Conservation (phyloP, 2,113 vertebrate species). For the Scomber japonicus region DNA sequence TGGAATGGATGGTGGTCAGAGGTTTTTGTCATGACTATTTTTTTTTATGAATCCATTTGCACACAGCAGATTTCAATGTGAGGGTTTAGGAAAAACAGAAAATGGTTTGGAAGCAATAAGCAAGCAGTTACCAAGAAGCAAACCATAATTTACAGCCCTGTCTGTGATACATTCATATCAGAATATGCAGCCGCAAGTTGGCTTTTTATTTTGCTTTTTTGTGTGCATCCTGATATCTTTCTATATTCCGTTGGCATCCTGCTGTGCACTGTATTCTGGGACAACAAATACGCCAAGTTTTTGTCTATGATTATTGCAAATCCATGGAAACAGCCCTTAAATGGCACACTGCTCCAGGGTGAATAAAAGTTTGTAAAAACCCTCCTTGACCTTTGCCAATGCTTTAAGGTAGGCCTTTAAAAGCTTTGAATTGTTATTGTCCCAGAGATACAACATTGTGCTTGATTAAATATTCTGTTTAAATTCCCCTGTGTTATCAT, state of each 20-base stretch:
- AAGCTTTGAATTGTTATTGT: slow-evolving; percentile 71
- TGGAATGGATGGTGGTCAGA: neutral
- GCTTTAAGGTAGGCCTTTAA: slow-evolving; percentile 64
- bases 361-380: slow-evolving; percentile 64
- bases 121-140: neutral
- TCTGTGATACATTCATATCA: slow-evolving; percentile 54
- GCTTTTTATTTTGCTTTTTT: slow-evolving; percentile 57
- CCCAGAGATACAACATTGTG: slow-evolving; percentile 69
- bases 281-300: slow-evolving; percentile 50
- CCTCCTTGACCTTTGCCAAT: slow-evolving; percentile 73
- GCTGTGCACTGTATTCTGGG: slow-evolving; percentile 47
- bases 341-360: slow-evolving; percentile 47
- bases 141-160: slow-evolving; percentile 29
- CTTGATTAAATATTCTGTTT: slow-evolving; percentile 81
- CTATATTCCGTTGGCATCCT: slow-evolving; percentile 52
- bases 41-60: slow-evolving; percentile 20
- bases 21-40: neutral
- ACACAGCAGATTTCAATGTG: slow-evolving; percentile 5
- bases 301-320: slow-evolving; percentile 59
- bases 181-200: slow-evolving; percentile 55
- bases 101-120: slow-evolving; percentile 28
- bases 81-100: slow-evolving; percentile 5
- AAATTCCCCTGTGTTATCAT: slow-evolving; percentile 81
- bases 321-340: slow-evolving; percentile 37
- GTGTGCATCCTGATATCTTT: slow-evolving; percentile 57